Evolutionary conservation across 2,113 vertebrate genomes (phyloP).

Genomic region (Brachyhypopomus occidentalis): DNA sequence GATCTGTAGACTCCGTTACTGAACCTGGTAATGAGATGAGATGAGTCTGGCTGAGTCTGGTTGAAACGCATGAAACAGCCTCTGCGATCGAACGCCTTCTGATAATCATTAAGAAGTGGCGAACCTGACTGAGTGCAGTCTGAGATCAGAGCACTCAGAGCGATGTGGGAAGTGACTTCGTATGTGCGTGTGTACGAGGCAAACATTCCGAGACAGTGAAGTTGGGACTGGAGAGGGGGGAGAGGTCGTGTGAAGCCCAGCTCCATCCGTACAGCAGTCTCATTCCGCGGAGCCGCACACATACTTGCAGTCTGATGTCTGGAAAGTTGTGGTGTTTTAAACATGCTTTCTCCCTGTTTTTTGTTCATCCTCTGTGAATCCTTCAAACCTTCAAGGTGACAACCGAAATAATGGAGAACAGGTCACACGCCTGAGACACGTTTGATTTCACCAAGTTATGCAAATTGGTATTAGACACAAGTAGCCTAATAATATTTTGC

Average conservation of each 20-base stretch:
- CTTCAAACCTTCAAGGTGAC: not conserved
- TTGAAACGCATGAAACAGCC: conserved; percentile 31
- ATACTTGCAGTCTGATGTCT: conserved; percentile 36
- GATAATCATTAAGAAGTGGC: conserved; percentile 49
- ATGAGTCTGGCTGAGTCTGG: conserved; percentile 12
- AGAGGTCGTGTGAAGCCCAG: conserved; percentile 43
- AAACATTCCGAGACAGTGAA: conserved; percentile 59
- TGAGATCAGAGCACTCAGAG: conserved; percentile 41
- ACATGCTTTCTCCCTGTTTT: conserved; percentile 11
- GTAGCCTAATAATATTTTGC: too few relatives aligned
- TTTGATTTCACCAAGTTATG: not conserved
- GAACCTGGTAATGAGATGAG: not conserved
- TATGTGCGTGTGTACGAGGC: conserved; percentile 45
- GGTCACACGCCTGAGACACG: not conserved
- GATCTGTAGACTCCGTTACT: not conserved
- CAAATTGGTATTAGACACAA: too few relatives aligned
- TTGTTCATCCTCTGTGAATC: conserved; percentile 15
- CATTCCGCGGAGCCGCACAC: conserved; percentile 46
- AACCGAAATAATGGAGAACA: conserved; percentile 3
- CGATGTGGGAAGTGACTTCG: conserved; percentile 45
- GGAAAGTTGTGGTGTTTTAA: conserved; percentile 42
- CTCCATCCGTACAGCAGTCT: conserved; percentile 55
- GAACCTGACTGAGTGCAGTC: conserved; percentile 34
- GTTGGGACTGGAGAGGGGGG: conserved; percentile 45
- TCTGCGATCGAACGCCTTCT: conserved; percentile 30